A percentile compares a stretch with the other conserved stretches of the same genome.
These are phyloP conservation scores for Pipistrellus pygmaeus DNA, from an alignment of 2,797 vertebrate genomes.

Conservation along the genomic window DNA sequence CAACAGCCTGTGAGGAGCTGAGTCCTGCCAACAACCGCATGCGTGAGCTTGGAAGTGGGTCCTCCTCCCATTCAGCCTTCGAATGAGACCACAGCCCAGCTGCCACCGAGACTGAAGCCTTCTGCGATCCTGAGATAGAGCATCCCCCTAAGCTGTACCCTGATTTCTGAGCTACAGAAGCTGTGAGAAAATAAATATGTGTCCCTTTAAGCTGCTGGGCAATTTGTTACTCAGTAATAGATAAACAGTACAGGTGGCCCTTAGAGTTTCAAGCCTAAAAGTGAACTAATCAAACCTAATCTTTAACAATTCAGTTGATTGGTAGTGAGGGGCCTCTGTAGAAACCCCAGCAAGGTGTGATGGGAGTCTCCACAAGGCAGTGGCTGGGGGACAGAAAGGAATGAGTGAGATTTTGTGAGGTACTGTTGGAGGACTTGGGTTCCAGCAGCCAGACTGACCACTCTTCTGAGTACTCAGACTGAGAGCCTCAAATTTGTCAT, in stretches of 20 bases:
- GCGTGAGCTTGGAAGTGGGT: neutral
- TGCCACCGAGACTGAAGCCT: neutral
- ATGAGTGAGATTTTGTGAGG: neutral
- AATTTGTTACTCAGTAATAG: neutral
- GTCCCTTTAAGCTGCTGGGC: neutral
- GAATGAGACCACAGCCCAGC: neutral
- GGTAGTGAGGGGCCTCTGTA: neutral
- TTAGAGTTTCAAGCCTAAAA: neutral
- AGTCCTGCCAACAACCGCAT: neutral
- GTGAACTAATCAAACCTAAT: neutral
- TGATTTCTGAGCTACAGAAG: neutral
- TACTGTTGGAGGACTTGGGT: neutral
- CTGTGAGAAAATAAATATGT: neutral
- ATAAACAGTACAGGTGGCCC: neutral
- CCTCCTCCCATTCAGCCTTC: neutral
- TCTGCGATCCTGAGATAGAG: neutral
- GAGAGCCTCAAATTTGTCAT: neutral
- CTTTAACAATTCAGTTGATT: neutral
- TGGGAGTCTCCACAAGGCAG: neutral
- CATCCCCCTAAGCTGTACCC: neutral
- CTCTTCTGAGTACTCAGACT: neutral
- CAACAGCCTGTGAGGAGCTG: neutral
- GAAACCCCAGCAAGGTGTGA: neutral
- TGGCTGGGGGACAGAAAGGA: neutral
- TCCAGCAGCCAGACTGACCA: neutral